Evolutionary conservation across 1,140 invertebrate genomes (phyloP).

Genomic region (Sarcophaga peregrina): DNA sequence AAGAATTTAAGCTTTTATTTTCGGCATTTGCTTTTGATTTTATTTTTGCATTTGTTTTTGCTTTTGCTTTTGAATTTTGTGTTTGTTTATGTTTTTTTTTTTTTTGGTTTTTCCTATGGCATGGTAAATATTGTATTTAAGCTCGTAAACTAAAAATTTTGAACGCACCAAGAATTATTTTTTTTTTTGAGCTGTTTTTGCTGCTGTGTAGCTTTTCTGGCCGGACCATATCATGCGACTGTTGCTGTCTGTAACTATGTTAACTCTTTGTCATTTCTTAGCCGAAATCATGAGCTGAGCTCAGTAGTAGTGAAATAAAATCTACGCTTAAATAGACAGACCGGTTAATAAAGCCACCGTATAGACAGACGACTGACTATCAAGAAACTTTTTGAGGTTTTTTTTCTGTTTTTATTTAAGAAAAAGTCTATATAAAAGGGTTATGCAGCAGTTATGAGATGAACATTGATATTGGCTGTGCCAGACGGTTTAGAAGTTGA

Average conservation of each 20-base stretch:
- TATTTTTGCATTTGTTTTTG: background rate
- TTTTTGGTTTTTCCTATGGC: background rate
- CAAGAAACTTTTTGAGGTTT: background rate
- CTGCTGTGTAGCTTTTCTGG: background rate
- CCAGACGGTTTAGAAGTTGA: conserved; percentile 34
- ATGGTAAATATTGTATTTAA: background rate
- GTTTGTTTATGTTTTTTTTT: background rate
- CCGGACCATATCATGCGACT: background rate
- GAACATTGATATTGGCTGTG: conserved; percentile 25
- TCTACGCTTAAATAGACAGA: conserved; percentile 37
- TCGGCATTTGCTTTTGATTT: background rate
- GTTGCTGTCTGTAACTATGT: conserved; percentile 1
- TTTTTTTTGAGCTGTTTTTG: background rate
- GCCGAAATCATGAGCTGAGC: conserved; percentile 32
- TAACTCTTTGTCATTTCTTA: background rate
- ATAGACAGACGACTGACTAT: background rate
- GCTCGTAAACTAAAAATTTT: background rate
- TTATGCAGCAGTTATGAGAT: conserved; percentile 29
- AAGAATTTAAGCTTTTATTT: background rate
- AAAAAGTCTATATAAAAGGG: conserved; percentile 39
- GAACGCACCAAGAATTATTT: conserved; percentile 26
- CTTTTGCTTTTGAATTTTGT: background rate
- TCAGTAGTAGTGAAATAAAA: background rate
- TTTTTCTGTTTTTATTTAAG: background rate
- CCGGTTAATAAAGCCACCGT: conserved; percentile 17